A percentile compares a stretch with the other conserved stretches of the same genome.
These are phyloP conservation scores for Blera fallax DNA, from an alignment of 2,888 invertebrate species.

Conservation along the genomic window DNA sequence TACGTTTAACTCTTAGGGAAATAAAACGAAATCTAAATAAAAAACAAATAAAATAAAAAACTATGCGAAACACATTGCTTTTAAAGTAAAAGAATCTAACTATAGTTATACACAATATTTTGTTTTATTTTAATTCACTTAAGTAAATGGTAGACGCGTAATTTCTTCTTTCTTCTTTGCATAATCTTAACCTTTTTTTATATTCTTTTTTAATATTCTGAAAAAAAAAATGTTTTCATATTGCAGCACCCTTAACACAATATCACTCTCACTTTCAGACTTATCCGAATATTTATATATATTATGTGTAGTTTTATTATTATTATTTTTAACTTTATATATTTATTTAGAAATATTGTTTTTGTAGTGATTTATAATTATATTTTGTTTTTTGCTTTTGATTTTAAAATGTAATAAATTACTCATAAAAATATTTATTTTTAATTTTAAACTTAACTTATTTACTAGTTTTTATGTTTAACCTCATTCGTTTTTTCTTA, in stretches of 20 bases:
- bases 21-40: neutral
- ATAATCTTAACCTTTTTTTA: conserved; percentile 10
- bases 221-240: conserved; percentile 70
- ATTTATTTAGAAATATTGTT: conserved; percentile 29
- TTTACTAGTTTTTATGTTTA: conserved; percentile 34
- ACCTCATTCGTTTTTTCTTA: conserved; percentile 57
- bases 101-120: neutral
- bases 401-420: conserved; percentile 74
- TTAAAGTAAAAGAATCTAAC: conserved; percentile 22
- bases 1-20: conserved; percentile 15
- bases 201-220: conserved; percentile 5
- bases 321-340: conserved; percentile 19
- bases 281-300: conserved; percentile 78
- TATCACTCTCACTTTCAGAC: conserved; percentile 82
- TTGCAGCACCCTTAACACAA: conserved; percentile 81
- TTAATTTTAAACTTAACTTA: conserved; percentile 61
- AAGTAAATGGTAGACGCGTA: conserved; percentile 67
- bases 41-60: neutral
- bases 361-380: conserved; percentile 32
- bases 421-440: conserved; percentile 74
- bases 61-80: conserved; percentile 18
- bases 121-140: conserved; percentile 62
- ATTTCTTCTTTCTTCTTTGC: conserved; percentile 29
- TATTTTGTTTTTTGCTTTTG: conserved; percentile 30
- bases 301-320: conserved; percentile 7